Percentiles rank a stretch among this genome's conserved stretches.
These are phyloP conservation scores for Macropus fuliginosus DNA, from an alignment of 2,797 vertebrate species.

Conservation along the genomic window DNA sequence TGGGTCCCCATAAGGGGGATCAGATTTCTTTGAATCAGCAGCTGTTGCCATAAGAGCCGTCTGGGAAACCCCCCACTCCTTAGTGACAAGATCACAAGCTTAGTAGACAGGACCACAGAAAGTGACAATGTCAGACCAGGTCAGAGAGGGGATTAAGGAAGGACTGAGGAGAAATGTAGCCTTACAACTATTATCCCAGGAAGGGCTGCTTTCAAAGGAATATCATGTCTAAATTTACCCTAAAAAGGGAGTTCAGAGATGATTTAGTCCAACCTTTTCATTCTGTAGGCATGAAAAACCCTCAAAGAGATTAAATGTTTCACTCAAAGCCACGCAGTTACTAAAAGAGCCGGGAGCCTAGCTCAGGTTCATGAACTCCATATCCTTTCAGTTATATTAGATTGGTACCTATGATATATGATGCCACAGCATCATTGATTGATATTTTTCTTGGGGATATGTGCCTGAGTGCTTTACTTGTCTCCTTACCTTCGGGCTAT, in stretches of 20 bases:
- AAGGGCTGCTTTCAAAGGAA: neutral
- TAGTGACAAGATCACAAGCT: neutral
- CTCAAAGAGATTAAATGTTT: neutral
- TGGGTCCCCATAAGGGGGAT: neutral
- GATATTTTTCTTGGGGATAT: neutral
- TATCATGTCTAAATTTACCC: neutral
- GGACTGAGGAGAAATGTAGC: neutral
- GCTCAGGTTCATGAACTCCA: neutral
- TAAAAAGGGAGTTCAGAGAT: neutral
- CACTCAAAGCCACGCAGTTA: neutral
- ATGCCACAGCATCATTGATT: neutral
- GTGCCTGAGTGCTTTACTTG: neutral
- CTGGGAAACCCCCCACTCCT: neutral
- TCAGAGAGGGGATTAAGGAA: neutral
- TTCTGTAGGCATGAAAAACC: neutral
- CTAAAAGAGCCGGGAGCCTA: neutral
- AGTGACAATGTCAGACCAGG: neutral
- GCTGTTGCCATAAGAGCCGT: neutral
- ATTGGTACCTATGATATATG: neutral
- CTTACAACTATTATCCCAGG: neutral
- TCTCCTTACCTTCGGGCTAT: neutral
- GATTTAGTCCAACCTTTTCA: neutral
- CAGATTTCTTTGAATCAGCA: neutral
- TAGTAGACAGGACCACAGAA: neutral
- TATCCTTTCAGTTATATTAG: neutral